A percentile compares a stretch with the other conserved stretches of the same genome.
phyloP scores from a whole-genome alignment of 2,888 invertebrate species.

The Cryptocheilus praepositus region DNA sequence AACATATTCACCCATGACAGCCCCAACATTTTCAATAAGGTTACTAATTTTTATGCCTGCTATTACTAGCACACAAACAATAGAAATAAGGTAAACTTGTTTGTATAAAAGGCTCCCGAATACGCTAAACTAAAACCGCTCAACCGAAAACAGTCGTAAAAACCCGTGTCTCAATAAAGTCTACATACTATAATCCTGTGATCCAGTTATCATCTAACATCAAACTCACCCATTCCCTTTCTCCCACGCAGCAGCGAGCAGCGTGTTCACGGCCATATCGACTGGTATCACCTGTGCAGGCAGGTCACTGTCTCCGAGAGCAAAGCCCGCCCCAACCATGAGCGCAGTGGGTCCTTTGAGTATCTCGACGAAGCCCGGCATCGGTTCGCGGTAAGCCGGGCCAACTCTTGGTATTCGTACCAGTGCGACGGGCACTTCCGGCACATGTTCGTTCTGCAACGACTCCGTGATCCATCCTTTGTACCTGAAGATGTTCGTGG shows the following conservation, averaged over 20 bases:
- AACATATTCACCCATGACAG: too few relatives aligned
- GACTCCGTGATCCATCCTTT: constrained; percentile 40
- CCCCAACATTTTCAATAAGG: too few relatives aligned
- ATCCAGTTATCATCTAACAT: too few relatives aligned
- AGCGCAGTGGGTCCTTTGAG: constrained; percentile 62
- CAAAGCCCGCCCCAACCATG: constrained; percentile 64
- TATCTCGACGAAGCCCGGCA: constrained; percentile 63
- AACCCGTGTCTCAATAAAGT: too few relatives aligned
- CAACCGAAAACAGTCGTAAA: too few relatives aligned
- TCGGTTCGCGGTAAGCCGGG: constrained; percentile 62
- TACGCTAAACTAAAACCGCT: too few relatives aligned
- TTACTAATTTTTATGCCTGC: too few relatives aligned
- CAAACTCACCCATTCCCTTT: constrained; percentile 52
- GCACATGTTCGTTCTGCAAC: constrained; percentile 40
- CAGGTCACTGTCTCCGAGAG: constrained; percentile 51
- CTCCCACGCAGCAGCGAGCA: constrained; percentile 64
- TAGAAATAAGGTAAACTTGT: too few relatives aligned
- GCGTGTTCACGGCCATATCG: constrained; percentile 60
- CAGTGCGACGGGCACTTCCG: constrained; percentile 54
- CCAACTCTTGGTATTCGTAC: constrained; percentile 60
- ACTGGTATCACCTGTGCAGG: constrained; percentile 62
- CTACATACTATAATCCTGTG: too few relatives aligned
- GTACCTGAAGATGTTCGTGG: constrained; percentile 49
- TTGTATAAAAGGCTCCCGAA: too few relatives aligned
- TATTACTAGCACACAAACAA: neutral